phyloP scores from a whole-genome alignment of 2,888 invertebrate genomes.

The Celastrina argiolus region DNA sequence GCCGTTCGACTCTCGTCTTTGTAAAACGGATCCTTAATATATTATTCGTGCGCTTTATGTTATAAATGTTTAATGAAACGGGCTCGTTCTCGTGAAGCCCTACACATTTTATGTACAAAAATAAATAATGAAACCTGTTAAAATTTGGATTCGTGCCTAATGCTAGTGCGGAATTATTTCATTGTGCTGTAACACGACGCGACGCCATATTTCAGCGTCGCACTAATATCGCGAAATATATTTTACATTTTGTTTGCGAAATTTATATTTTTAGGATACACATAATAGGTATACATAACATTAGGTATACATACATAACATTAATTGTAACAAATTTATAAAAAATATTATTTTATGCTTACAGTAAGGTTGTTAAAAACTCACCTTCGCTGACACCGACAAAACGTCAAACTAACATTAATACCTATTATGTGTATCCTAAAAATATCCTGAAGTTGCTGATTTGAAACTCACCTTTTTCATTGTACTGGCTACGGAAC shows the following conservation, averaged over 20 bases:
- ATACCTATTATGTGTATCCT: too few species aligned
- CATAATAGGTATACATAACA: too few species aligned
- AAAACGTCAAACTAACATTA: too few species aligned
- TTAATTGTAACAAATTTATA: too few species aligned
- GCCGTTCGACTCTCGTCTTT: background rate
- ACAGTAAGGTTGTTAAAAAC: too few species aligned
- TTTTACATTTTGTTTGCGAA: background rate
- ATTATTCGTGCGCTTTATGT: constrained; percentile 8
- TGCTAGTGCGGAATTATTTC: constrained; percentile 29
- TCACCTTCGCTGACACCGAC: too few species aligned
- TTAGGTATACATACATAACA: too few species aligned
- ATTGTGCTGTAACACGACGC: constrained; percentile 24
- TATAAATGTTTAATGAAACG: constrained; percentile 3
- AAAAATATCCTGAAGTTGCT: too few species aligned
- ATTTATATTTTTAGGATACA: background rate
- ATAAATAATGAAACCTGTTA: constrained; percentile 30
- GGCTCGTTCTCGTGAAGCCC: background rate
- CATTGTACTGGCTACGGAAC: too few species aligned
- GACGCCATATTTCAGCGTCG: constrained; percentile 6
- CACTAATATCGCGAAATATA: background rate
- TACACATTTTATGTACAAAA: constrained; percentile 25
- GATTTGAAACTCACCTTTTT: too few species aligned
- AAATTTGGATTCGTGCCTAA: constrained; percentile 34
- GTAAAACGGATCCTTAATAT: constrained; percentile 10
- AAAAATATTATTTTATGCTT: too few species aligned